Evolutionary conservation across 2,797 vertebrate genomes (phyloP), one percentile per base, ranked within the genome.

Genomic region (Siniperca obscura): DNA sequence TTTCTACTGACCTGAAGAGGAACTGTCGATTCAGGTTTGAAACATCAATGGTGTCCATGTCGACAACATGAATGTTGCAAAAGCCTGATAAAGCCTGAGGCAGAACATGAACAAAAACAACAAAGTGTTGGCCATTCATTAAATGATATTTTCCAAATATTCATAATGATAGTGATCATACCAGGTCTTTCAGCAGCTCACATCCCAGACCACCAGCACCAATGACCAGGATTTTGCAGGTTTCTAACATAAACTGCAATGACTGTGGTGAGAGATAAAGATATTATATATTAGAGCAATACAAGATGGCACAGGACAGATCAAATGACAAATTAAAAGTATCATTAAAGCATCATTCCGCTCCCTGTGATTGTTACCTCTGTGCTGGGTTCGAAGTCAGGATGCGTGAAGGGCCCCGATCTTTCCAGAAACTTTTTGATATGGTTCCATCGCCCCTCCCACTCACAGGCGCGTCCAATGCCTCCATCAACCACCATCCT

Each of bases 401-500:
- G 97, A 95, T 98, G 98, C 86, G 96, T 97, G 94, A 98, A 98
- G 64, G 97, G 97, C 92, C 98, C 98, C 59, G 97, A 95, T 95
- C 97, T 96, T 95, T 98, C 97, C 86, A 98, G 96, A 94, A 98
- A 98, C 93, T 97, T 98, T 95, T 94, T 97, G 91, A 98, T 92
- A 94, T 98, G 97, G 95, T 97, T 97, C 97, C 97, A 98, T 94
- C 97, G 95, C 90, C 97, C 97, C 86, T 97, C 96, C 97, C 97
- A 98, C 93, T 97, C 97, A 95, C 93, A 95, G 94, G 92, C 90
- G 88, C 95, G 94, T 94, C 95, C 96, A 95, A 87, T 95, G 93
- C 95, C 95, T 95, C 96, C 97, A 96, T 98, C 97, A 92, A 98
- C 96, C 95, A 97, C 95, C 97, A 98, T 98, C 96, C 98, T 98